Base-by-base conservation (phyloP, 2,797 vertebrate species). In the Crocodylus rhombifer region DNA sequence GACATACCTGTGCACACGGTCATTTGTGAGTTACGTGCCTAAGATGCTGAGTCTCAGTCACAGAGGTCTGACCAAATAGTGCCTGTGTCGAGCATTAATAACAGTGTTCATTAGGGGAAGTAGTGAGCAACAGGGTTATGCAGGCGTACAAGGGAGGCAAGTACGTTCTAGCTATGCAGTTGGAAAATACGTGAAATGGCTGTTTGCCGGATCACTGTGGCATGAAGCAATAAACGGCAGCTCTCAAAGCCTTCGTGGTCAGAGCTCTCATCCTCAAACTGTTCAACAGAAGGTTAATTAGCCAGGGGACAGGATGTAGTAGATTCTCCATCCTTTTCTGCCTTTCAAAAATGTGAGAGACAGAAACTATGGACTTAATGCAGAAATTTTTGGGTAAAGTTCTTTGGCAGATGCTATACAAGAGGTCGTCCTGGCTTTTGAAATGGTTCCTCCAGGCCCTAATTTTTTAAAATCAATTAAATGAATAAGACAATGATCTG, bases 241-340 rank as follows among this genome's bases (percentile, higher is more conserved):
- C 20, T 69, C 36, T 21, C 33, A 3, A 69, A 36, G 17, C 7
- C 65, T 11, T 69, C 30, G 9, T 36, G 33, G 17, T 30, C 65
- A 69, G 30, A 33, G 65, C 42, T 67, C 21, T 16, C 60, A 16
- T 30, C 67, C 58, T 9, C 33, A 10, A 17, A 69, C 6, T 21
- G 21, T 5, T 42, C 0, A 20, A 12, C 4, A 4, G 14, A 0
- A 1, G 60, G 8, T 11, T 20, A 42, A 55, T 33, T 36, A 3
- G 0, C 2, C 28, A 4, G n/a, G 4, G 57, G 30, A 2, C 8
- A 17, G 65, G 51, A 21, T 3, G 5, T 56, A 69, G 58, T n/a
- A 75, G 33, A 30, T 73, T 28, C n/a, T 62, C 58, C 36, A 2
- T 69, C 23, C 69, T 61, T 57, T 5, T 62, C 80, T 30, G 1